Base-by-base conservation (phyloP, 2,797 vertebrate genomes). In the Myotis planiceps region DNA sequence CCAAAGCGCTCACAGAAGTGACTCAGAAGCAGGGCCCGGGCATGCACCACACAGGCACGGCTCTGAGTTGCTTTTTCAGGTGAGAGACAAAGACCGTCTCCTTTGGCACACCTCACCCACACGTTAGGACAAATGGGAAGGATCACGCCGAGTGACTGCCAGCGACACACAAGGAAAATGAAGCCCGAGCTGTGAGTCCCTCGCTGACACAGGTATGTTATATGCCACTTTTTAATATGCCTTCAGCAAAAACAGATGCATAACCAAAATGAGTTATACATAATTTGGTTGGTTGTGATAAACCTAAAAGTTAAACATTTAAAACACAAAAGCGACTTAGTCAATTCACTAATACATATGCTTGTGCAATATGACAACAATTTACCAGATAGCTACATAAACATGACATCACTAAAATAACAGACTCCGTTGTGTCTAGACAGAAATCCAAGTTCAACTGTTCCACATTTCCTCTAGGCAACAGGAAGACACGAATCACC, bases 261-360 rank as follows among this genome's bases (percentile, higher is more conserved):
- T 29, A 92, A 75, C 42, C 74, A 65, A 85, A 89, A 75, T 7
- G 37, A 75, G 21, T 39, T 63, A 88, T 76, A 92, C 65, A 32
- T 29, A 65, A 74, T 60, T 14, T 83, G 49, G 7, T 47, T 82
- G 32, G 23, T 34, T 92, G 32, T 86, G 79, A 87, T 45, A 21
- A 88, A 60, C 5, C 42, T 72, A 71, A 92, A 18, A 95, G 49
- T 23, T 47, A 37, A 89, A 87, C 18, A 74, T 29, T 92, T 87
- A 90, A 96, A 89, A 88, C 45, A 78, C 58, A 81, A 93, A 92
- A 63, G 53, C 3, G 23, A 37, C 34, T 76, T n/a, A 49, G 65
- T 81, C 27, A 92, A 76, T 42, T 87, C 49, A 60, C n/a, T 87
- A 49, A 72, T 21, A 66, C 14, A 72, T 58, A 51, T 86, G 75